Evolutionary conservation across 1,140 invertebrate genomes (phyloP).

Genomic region (Zeugodacus cucurbitae): DNA sequence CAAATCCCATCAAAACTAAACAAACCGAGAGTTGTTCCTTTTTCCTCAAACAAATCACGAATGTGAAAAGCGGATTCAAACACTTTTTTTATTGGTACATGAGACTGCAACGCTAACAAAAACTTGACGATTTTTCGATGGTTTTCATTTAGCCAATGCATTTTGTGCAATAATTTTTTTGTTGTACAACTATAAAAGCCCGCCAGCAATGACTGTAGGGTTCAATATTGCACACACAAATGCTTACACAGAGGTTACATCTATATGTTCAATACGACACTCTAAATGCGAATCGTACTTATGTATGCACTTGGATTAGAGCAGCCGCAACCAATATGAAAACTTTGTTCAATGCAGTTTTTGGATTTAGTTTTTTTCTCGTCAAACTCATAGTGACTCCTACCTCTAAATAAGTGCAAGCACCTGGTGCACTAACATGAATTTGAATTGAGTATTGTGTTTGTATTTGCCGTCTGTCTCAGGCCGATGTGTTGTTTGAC

Average conservation of each 20-base stretch:
- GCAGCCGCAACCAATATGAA: background rate
- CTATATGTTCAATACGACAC: background rate
- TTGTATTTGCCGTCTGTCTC: slow-evolving; percentile 6
- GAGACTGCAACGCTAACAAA: too few species aligned
- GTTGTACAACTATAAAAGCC: too few species aligned
- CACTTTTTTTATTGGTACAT: too few species aligned
- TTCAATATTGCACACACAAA: background rate
- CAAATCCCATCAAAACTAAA: background rate
- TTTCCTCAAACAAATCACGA: background rate
- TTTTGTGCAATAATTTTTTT: too few species aligned
- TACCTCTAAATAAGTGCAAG: background rate
- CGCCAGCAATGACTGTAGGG: too few species aligned
- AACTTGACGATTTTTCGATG: too few species aligned
- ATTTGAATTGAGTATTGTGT: background rate
- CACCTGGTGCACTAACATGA: background rate
- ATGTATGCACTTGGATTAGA: too few species aligned
- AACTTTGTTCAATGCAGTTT: background rate
- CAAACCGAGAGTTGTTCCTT: background rate
- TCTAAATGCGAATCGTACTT: too few species aligned
- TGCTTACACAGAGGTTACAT: too few species aligned
- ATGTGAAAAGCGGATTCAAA: background rate
- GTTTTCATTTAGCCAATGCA: too few species aligned
- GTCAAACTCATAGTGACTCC: background rate
- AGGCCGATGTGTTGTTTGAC: background rate
- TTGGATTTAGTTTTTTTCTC: background rate